Percentiles rank a stretch among this genome's conserved stretches.
These are phyloP conservation scores for Stichodactyla mertensii DNA, from an alignment of 64 coral and sea anemone species.

Conservation along the genomic window DNA sequence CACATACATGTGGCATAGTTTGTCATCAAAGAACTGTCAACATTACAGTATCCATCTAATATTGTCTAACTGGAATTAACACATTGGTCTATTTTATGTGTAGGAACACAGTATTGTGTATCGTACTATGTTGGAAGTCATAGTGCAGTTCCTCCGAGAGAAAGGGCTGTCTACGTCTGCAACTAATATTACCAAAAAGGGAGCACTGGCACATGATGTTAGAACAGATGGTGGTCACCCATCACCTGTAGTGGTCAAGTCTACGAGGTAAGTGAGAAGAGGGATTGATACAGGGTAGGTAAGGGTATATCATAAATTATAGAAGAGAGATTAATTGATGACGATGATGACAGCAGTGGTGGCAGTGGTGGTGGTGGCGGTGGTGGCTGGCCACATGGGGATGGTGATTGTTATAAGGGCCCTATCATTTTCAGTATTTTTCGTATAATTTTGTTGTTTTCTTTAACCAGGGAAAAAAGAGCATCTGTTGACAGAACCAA, in stretches of 20 bases:
- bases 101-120: conserved; percentile 47
- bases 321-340: too few relatives aligned
- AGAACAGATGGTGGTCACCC: conserved; percentile 5
- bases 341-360: too few relatives aligned
- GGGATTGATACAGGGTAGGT: background rate
- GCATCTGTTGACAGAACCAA: conserved; percentile 22
- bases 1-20: too few relatives aligned
- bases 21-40: too few relatives aligned
- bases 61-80: background rate
- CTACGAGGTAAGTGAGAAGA: background rate
- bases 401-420: background rate
- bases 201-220: background rate
- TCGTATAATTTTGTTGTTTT: background rate
- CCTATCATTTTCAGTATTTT: background rate
- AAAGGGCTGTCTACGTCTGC: conserved; percentile 28
- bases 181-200: background rate
- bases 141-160: conserved; percentile 74
- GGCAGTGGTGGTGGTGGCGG: too few relatives aligned
- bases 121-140: conserved; percentile 92
- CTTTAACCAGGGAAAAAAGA: conserved; percentile 36
- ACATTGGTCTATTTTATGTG: background rate
- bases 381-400: too few relatives aligned
- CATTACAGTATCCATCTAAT: too few relatives aligned
- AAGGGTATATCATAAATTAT: too few relatives aligned
- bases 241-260: background rate